These are phyloP conservation scores for Linnaemya vulpina DNA, from an alignment of 2,888 invertebrate species.

Conservation along the genomic window DNA sequence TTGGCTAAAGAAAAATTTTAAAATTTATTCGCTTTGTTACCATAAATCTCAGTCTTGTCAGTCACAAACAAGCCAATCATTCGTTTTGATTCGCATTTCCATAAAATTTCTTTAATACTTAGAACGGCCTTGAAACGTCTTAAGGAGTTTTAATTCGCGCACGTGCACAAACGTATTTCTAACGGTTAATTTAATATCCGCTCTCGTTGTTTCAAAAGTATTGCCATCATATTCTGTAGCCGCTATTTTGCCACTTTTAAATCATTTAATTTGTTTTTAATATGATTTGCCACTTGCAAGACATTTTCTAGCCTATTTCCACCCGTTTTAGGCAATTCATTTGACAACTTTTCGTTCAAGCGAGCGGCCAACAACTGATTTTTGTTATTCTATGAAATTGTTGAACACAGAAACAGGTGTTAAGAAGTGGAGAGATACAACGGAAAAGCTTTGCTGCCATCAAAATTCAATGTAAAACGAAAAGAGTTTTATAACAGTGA, in stretches of 20 bases:
- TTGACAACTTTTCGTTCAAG: slow-evolving; percentile 46
- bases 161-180: slow-evolving; percentile 17
- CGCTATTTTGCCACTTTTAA: background rate
- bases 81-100: slow-evolving; percentile 14
- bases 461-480: too few relatives aligned
- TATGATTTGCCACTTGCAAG: slow-evolving; percentile 48
- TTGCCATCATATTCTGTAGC: slow-evolving; percentile 52
- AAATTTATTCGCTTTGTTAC: slow-evolving; percentile 49
- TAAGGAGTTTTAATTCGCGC: slow-evolving; percentile 38
- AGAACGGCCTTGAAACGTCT: slow-evolving; percentile 42
- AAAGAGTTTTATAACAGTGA: background rate
- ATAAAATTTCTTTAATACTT: background rate
- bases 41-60: slow-evolving; percentile 35
- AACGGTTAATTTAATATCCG: slow-evolving; percentile 59
- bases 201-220: slow-evolving; percentile 40
- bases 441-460: slow-evolving; percentile 29
- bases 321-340: background rate
- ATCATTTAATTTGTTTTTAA: background rate
- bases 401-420: slow-evolving; percentile 53
- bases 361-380: slow-evolving; percentile 69
- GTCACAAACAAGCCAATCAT: background rate
- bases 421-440: slow-evolving; percentile 20
- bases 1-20: background rate
- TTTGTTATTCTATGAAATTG: slow-evolving; percentile 10
- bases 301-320: background rate